phyloP scores from a whole-genome alignment of 2,797 vertebrate species.

The Cercopithecus diana region DNA sequence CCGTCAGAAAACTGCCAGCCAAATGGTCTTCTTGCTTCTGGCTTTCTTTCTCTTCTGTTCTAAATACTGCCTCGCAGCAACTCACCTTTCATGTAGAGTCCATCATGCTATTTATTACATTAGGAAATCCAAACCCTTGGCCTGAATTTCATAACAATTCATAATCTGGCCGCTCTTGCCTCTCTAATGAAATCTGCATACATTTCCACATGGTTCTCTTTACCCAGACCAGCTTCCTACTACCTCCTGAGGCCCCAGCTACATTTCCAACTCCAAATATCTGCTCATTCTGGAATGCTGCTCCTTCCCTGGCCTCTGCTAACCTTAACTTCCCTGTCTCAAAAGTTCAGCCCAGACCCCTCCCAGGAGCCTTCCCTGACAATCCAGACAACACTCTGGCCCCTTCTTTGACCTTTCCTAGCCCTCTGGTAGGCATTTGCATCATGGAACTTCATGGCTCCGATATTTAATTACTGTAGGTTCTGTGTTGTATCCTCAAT shows the following conservation, averaged over 20 bases:
- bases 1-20: neutral
- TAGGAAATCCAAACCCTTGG: neutral
- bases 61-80: neutral
- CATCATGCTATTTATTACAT: neutral
- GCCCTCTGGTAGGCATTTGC: neutral
- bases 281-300: neutral
- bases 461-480: neutral
- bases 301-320: neutral
- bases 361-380: neutral
- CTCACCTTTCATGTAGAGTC: neutral
- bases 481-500: neutral
- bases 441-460: neutral
- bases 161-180: neutral
- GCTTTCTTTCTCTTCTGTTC: neutral
- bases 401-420: neutral
- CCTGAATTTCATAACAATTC: neutral
- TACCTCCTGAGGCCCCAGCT: neutral
- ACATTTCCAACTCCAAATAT: neutral
- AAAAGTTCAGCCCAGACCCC: neutral
- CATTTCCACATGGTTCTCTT: neutral
- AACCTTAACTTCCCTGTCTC: neutral
- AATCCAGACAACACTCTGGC: neutral
- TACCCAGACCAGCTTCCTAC: neutral
- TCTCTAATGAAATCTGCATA: neutral
- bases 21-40: neutral